These are phyloP conservation scores for Dioctria linearis DNA, from an alignment of 2,888 invertebrate genomes.

Conservation along the genomic window DNA sequence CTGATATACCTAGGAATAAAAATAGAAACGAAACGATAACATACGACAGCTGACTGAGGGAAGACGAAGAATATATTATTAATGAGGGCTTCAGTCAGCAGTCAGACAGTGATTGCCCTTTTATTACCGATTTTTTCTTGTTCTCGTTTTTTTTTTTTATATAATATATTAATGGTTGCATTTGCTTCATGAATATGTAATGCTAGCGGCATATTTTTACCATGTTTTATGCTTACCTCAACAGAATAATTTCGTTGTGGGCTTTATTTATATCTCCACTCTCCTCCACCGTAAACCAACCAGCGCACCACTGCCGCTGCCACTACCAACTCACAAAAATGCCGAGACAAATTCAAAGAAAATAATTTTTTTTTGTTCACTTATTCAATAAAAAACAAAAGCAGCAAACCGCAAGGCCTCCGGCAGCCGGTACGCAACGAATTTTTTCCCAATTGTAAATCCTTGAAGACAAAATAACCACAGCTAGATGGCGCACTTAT, in stretches of 20 bases:
- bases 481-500: too few species aligned
- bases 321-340: not conserved
- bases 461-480: too few species aligned
- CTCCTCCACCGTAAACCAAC: too few species aligned
- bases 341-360: not conserved
- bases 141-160: too few species aligned
- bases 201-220: not conserved
- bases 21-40: constrained; percentile 26
- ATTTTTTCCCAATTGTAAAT: too few species aligned
- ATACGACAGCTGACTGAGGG: not conserved
- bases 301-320: not conserved
- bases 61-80: not conserved
- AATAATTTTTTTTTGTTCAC: not conserved
- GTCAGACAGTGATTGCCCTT: constrained; percentile 32
- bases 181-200: constrained; percentile 25
- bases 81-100: constrained; percentile 21
- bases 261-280: too few species aligned
- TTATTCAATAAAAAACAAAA: constrained; percentile 11
- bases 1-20: not conserved
- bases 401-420: not conserved
- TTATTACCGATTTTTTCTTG: constrained; percentile 9
- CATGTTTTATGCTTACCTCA: constrained; percentile 27
- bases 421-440: too few species aligned
- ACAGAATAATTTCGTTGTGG: constrained; percentile 2
- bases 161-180: constrained; percentile 34